A percentile compares a stretch with the other conserved stretches of the same genome.
Evolutionary conservation across 2,888 invertebrate species (phyloP).

Genomic region (Lomographa bimaculata): DNA sequence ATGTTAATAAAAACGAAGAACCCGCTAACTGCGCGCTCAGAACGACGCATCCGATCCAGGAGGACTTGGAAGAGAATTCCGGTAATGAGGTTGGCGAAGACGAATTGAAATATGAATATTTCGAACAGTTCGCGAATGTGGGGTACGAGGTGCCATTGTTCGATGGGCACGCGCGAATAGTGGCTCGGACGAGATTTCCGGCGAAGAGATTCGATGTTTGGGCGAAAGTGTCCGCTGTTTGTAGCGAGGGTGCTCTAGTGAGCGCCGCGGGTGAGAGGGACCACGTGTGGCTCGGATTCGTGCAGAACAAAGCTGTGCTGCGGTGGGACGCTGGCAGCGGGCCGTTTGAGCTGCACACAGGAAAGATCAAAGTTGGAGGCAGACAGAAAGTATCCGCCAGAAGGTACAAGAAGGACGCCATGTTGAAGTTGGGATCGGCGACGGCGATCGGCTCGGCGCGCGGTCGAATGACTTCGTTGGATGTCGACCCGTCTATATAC

Average conservation of each 20-base stretch:
- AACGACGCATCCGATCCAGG: slow-evolving; percentile 38
- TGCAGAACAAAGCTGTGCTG: slow-evolving; percentile 61
- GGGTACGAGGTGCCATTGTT: slow-evolving; percentile 68
- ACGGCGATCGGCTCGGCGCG: slow-evolving; percentile 62
- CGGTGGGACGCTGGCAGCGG: slow-evolving; percentile 75
- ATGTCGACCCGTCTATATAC: slow-evolving; percentile 69
- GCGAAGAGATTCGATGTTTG: slow-evolving; percentile 74
- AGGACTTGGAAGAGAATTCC: slow-evolving; percentile 49
- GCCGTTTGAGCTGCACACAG: slow-evolving; percentile 61
- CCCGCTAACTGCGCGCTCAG: slow-evolving; percentile 44
- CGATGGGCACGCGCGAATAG: slow-evolving; percentile 67
- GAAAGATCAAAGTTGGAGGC: slow-evolving; percentile 63
- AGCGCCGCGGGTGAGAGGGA: slow-evolving; percentile 70
- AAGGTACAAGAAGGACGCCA: slow-evolving; percentile 71
- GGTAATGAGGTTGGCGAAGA: slow-evolving; percentile 60
- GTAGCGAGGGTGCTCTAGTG: slow-evolving; percentile 65
- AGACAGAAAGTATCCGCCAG: slow-evolving; percentile 67
- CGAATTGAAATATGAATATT: slow-evolving; percentile 57
- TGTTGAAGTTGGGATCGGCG: slow-evolving; percentile 63
- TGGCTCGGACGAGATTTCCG: slow-evolving; percentile 62
- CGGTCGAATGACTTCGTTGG: slow-evolving; percentile 71
- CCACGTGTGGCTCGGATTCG: slow-evolving; percentile 75
- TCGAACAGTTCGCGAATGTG: slow-evolving; percentile 54
- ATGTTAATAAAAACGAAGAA: slow-evolving; percentile 42
- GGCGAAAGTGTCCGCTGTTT: slow-evolving; percentile 73